These are phyloP conservation scores for Tragelaphus scriptus DNA, from an alignment of 2,113 vertebrate genomes.

Conservation along the genomic window DNA sequence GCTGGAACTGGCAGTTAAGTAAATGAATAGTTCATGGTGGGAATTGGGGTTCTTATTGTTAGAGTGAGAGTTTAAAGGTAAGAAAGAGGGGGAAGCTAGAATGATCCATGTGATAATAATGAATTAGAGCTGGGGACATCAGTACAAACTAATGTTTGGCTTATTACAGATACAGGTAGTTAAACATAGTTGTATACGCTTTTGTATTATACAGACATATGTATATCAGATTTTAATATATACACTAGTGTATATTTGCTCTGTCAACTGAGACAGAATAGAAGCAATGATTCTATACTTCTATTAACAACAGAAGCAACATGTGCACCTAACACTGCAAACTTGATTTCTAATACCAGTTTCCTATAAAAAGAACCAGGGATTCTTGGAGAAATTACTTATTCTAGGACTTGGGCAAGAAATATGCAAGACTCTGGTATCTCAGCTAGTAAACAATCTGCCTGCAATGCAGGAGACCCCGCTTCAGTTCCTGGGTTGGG, in stretches of 20 bases:
- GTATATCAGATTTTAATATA: neutral
- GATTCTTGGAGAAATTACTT: neutral
- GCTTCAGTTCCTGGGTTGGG: neutral
- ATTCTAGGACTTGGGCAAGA: neutral
- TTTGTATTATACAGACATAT: neutral
- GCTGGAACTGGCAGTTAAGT: neutral
- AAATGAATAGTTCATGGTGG: neutral
- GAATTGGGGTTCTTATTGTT: neutral
- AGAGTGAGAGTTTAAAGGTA: neutral
- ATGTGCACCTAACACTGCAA: neutral
- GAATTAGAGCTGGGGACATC: neutral
- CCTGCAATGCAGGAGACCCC: neutral
- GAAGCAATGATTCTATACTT: neutral
- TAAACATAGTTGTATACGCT: neutral
- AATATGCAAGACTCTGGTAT: neutral
- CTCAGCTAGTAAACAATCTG: neutral
- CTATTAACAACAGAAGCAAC: neutral
- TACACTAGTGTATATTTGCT: neutral
- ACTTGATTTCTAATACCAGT: neutral
- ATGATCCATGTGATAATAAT: neutral
- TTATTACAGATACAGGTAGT: neutral
- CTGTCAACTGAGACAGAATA: neutral
- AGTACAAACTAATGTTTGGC: neutral
- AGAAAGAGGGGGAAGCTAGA: neutral
- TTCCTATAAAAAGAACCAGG: neutral